Base-by-base conservation (phyloP, 2,113 vertebrate species). In the Penelope pileata region DNA sequence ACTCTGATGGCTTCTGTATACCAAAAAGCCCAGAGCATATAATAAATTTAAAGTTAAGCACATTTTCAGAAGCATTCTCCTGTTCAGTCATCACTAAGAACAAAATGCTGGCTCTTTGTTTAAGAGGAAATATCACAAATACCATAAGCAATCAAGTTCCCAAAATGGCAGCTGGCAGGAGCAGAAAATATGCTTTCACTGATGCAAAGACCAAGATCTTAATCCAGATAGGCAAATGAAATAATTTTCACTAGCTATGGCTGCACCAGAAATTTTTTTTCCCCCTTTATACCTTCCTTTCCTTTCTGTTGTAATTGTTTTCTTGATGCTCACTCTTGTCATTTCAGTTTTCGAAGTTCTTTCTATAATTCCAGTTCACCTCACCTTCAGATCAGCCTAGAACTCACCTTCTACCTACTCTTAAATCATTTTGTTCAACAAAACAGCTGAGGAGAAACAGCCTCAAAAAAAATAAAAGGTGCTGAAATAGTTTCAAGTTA, bases 111-210 rank as follows among this genome's bases (percentile, higher is more conserved):
- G 48, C 59, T 92, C 59, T 56, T 51, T 36, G 29, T 76, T 80
- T 73, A 56, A n/a, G 29, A 85, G 54, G 40, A 85, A 92, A 50
- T 77, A 73, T 86, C 75, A 93, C 45, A 89, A 91, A 89, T 78
- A 62, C 6, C 27, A n/a, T n/a, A 81, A 36, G 76, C 54, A 86
- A 66, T 1, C 2, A 83, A 12, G 24, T 60, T 88, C 26, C 47
- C 76, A 80, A 92, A 86, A 83, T 34, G 42, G 64, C 40, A 80
- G 45, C 48, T 83, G 29, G 58, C 45, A 74, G 69, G 27, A 66
- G 42, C 47, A 91, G 34, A 2, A 68, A 83, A 67, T 32, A 10
- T 45, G 9, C 16, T 84, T 88, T 84, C 60, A 72, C 47, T 75
- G 38, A 81, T 27, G 16, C 16, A 90, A 83, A 90, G 60, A 3